phyloP scores from a whole-genome alignment of 2,113 vertebrate species.

The Eudyptes chrysolophus region DNA sequence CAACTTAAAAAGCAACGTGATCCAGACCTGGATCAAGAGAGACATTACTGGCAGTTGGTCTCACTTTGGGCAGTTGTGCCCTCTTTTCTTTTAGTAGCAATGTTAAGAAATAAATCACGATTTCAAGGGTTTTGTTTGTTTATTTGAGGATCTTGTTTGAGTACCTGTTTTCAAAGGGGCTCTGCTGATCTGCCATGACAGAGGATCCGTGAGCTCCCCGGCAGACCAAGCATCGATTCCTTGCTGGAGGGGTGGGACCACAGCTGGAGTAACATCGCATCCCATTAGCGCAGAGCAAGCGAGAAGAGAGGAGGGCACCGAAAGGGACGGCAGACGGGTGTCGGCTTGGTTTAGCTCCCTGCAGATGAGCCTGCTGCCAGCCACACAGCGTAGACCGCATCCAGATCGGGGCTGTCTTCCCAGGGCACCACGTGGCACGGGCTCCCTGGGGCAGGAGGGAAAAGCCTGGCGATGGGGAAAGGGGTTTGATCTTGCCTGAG shows the following conservation, averaged over 20 bases:
- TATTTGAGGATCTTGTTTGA: not conserved
- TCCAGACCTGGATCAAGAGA: not conserved
- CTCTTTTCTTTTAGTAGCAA: fast-evolving
- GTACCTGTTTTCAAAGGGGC: not conserved
- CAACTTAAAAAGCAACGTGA: fast-evolving
- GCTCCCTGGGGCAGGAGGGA: not conserved
- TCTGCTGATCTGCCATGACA: not conserved
- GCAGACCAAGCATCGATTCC: not conserved
- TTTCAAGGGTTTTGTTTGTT: not conserved
- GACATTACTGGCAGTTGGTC: not conserved
- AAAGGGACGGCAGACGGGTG: not conserved
- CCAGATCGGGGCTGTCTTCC: fast-evolving
- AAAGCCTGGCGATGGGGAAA: not conserved
- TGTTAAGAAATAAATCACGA: fast-evolving
- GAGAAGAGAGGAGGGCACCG: not conserved
- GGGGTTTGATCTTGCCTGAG: not conserved
- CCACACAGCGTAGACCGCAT: not conserved
- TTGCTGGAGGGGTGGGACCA: not conserved
- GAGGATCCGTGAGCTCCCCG: not conserved
- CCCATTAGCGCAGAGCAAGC: fast-evolving
- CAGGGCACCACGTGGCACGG: fast-evolving
- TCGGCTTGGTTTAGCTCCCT: not conserved
- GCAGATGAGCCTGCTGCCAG: not conserved
- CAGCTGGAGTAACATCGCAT: not conserved
- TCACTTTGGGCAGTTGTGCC: not conserved